Conservation (phyloP, 2,888 invertebrate genomes). For the Leptothorax acervorum region DNA sequence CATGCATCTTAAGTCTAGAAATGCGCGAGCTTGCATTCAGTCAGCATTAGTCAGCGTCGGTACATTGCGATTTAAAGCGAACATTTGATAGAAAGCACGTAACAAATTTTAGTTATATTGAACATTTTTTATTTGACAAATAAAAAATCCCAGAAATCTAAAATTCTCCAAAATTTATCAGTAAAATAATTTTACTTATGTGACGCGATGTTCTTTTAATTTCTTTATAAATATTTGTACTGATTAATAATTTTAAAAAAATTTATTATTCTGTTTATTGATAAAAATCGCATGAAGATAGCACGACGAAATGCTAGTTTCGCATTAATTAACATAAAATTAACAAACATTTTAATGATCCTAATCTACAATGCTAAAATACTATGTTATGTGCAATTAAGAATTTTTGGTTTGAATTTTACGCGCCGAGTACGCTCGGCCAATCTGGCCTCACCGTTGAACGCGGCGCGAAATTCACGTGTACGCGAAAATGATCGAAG, state of each 20-base stretch:
- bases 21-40: constrained; percentile 57
- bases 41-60: constrained; percentile 65
- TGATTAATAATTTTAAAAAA: background rate
- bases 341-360: background rate
- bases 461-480: constrained; percentile 10
- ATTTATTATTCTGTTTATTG: background rate
- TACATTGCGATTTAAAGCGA: background rate
- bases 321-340: background rate
- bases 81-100: background rate
- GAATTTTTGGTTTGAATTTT: background rate
- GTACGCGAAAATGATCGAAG: constrained; percentile 56
- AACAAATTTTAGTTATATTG: background rate
- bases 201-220: background rate
- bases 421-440: background rate
- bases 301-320: background rate
- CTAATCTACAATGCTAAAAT: background rate
- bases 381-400: too few relatives aligned
- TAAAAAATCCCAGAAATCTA: background rate
- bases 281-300: background rate
- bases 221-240: background rate
- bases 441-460: background rate
- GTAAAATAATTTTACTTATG: background rate
- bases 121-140: background rate
- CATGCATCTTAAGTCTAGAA: constrained; percentile 40
- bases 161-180: background rate